Percentiles rank a stretch among this genome's conserved stretches.
Conservation (phyloP, 2,888 invertebrate genomes). For the Tromatobia lineatoria region DNA sequence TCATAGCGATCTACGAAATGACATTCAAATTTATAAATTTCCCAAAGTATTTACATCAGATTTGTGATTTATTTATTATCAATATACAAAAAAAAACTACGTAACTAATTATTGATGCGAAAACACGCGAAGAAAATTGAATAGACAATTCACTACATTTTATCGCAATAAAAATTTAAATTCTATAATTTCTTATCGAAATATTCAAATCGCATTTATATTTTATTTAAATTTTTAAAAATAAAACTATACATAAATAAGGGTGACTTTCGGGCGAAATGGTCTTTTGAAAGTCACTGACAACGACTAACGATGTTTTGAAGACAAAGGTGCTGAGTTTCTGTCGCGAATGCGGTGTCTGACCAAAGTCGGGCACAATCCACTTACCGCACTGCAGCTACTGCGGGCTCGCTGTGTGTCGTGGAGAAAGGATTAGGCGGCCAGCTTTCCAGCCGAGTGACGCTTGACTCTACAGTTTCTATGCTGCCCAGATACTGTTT, state of each 20-base stretch:
- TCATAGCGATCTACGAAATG: no score
- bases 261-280: background rate
- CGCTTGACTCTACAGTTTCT: conserved; percentile 11
- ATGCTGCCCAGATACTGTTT: background rate
- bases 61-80: no score
- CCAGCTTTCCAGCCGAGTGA: conserved; percentile 22
- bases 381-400: conserved; percentile 25
- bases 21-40: no score
- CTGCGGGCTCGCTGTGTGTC: background rate
- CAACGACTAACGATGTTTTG: background rate
- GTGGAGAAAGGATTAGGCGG: conserved; percentile 11
- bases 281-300: background rate
- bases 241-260: background rate
- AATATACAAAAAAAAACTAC: no score
- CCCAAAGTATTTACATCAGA: no score
- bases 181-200: background rate
- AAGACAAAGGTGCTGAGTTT: background rate
- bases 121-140: no score
- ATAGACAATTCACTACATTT: no score
- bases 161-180: background rate
- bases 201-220: no score
- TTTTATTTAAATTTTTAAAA: background rate
- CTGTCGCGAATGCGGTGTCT: background rate
- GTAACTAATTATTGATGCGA: no score
- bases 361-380: conserved; percentile 16